Evolutionary conservation across 2,797 vertebrate species (phyloP).

Genomic region (Crocodylus rhombifer): DNA sequence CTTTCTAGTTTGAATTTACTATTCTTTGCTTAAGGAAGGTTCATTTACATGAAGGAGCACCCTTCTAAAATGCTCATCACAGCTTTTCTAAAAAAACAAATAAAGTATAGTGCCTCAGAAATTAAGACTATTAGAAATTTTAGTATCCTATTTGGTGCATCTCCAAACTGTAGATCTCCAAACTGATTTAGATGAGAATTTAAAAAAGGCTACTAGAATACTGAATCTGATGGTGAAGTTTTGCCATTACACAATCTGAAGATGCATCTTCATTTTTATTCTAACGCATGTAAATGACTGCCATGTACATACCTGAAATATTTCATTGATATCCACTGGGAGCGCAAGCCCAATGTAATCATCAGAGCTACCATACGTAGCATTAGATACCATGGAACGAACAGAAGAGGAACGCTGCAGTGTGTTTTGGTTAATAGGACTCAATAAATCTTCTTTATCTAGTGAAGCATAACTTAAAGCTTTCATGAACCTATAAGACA

Average conservation of each 20-base stretch:
- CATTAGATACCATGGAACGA: conserved; percentile 97
- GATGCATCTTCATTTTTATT: not conserved
- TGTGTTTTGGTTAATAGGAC: conserved; percentile 97
- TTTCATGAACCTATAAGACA: conserved; percentile 93
- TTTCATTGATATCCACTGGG: conserved; percentile 94
- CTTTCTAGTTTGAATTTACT: not conserved
- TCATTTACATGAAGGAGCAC: not conserved
- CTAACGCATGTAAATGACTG: not conserved
- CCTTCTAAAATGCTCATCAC: not conserved
- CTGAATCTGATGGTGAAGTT: not conserved
- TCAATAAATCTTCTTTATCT: conserved; percentile 98
- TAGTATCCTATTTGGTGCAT: not conserved
- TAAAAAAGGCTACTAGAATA: not conserved
- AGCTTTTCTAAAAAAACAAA: not conserved
- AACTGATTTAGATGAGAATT: not conserved
- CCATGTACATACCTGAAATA: conserved; percentile 88
- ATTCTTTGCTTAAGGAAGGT: not conserved
- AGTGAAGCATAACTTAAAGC: conserved; percentile 97
- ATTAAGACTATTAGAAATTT: not conserved
- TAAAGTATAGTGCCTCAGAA: not conserved
- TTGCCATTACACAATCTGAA: not conserved
- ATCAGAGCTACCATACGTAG: conserved; percentile 91
- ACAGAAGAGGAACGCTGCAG: conserved; percentile 97
- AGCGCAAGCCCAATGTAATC: conserved; percentile 97
- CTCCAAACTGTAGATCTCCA: not conserved